phyloP scores from a whole-genome alignment of 2,113 vertebrate genomes.

The Henicopernis longicauda region DNA sequence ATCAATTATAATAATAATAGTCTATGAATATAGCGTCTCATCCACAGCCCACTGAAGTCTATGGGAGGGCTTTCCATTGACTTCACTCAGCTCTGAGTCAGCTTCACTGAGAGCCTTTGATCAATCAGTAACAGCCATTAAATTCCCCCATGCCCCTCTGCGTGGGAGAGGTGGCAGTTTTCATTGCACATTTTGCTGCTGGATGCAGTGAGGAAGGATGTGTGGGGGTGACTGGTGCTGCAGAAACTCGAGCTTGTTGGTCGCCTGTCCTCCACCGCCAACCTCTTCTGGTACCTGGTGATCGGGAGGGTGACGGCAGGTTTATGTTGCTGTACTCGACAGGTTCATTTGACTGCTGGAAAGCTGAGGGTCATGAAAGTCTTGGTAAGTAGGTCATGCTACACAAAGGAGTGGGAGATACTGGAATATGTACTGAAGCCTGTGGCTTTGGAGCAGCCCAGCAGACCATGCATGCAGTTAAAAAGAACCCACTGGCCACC shows the following conservation, averaged over 20 bases:
- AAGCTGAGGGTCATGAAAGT: not conserved
- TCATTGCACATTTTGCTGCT: not conserved
- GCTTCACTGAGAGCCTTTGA: constrained; percentile 26
- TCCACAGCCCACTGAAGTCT: constrained; percentile 33
- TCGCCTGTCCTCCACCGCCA: accelerated
- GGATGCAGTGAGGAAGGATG: not conserved
- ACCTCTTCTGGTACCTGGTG: not conserved
- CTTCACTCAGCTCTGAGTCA: constrained; percentile 5
- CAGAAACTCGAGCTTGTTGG: not conserved
- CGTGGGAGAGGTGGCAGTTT: not conserved
- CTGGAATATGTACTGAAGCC: not conserved
- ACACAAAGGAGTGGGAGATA: not conserved
- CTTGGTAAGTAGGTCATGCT: not conserved
- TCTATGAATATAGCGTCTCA: constrained; percentile 28
- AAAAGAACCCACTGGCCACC: not conserved
- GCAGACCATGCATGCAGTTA: not conserved
- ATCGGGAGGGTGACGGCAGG: accelerated
- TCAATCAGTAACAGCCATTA: not conserved
- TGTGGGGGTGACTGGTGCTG: not conserved
- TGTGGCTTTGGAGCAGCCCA: not conserved
- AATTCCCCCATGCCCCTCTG: not conserved
- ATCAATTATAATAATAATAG: constrained; percentile 58
- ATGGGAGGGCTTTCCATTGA: constrained; percentile 33
- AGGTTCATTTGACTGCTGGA: not conserved
- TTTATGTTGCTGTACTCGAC: not conserved